Evolutionary conservation across 53 echinoderm and acorn worm species (phyloP).

Genomic region (Actinopyga echinites): DNA sequence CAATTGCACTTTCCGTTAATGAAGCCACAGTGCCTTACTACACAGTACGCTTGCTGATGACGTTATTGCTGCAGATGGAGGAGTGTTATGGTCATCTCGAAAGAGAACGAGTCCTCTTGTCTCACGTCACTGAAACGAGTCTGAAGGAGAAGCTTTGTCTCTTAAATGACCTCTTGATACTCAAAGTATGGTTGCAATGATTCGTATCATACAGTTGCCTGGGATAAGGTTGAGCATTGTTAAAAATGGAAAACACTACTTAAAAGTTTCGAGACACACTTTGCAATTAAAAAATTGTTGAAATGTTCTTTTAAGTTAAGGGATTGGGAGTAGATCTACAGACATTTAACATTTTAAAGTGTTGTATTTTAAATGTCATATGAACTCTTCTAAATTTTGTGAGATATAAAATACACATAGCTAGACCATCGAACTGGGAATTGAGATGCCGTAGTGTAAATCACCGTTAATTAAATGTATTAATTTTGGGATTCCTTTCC

Average conservation of each 20-base stretch:
- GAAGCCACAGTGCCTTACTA: slow-evolving; percentile 89
- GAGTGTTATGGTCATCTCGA: slow-evolving; percentile 91
- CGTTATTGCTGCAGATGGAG: slow-evolving; percentile 88
- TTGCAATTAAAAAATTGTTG: too few species aligned
- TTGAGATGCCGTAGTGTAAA: too few species aligned
- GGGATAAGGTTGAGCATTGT: not conserved
- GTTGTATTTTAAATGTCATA: too few species aligned
- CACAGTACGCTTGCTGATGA: slow-evolving; percentile 75
- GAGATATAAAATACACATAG: too few species aligned
- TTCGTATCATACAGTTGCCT: not conserved
- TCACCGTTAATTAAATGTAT: not conserved
- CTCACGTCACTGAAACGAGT: slow-evolving; percentile 70
- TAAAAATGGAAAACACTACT: not conserved
- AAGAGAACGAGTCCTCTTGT: slow-evolving; percentile 79
- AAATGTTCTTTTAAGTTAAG: too few species aligned
- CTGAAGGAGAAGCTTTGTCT: slow-evolving; percentile 86
- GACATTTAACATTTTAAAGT: too few species aligned
- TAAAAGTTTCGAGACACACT: too few species aligned
- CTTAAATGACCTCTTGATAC: slow-evolving; percentile 86
- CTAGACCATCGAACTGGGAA: too few species aligned
- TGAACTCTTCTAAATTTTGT: too few species aligned
- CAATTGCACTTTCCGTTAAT: slow-evolving; percentile 82
- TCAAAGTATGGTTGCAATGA: slow-evolving; percentile 65
- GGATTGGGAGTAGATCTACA: too few species aligned
- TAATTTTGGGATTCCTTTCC: not conserved